Percentiles rank a stretch among this genome's conserved stretches.
phyloP scores from a whole-genome alignment of 2,888 invertebrate genomes.

The Plebejus argus region DNA sequence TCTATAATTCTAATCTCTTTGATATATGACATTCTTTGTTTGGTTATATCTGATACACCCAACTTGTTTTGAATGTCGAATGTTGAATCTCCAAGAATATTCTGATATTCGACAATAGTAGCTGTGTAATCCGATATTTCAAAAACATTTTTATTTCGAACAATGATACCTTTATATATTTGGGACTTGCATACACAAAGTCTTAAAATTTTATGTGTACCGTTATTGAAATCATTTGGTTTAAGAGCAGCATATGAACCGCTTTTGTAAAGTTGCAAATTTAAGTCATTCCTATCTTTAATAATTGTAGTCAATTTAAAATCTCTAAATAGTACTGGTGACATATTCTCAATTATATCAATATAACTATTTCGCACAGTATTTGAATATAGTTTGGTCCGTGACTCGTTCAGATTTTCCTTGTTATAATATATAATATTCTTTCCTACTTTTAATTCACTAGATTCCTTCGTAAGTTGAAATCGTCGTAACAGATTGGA shows the following conservation, averaged over 20 bases:
- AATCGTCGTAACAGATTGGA: background rate
- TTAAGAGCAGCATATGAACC: background rate
- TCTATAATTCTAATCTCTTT: background rate
- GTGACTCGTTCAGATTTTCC: background rate
- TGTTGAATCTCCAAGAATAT: background rate
- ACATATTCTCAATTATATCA: background rate
- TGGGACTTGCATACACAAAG: background rate
- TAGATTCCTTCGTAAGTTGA: background rate
- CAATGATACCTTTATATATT: background rate
- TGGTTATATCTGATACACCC: background rate
- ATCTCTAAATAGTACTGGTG: background rate
- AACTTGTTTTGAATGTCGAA: background rate
- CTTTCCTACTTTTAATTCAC: background rate
- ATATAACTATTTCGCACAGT: slow-evolving; percentile 20
- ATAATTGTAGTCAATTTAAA: background rate
- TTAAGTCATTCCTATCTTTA: background rate
- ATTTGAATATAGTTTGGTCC: background rate
- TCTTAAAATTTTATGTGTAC: background rate
- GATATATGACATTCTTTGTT: background rate
- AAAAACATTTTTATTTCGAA: background rate
- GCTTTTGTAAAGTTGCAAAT: background rate
- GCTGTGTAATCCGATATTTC: background rate
- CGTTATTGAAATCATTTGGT: background rate
- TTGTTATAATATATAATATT: background rate
- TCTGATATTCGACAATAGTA: background rate